Base-by-base conservation (phyloP, 2,888 invertebrate species). In the Alentia gelatinosa region DNA sequence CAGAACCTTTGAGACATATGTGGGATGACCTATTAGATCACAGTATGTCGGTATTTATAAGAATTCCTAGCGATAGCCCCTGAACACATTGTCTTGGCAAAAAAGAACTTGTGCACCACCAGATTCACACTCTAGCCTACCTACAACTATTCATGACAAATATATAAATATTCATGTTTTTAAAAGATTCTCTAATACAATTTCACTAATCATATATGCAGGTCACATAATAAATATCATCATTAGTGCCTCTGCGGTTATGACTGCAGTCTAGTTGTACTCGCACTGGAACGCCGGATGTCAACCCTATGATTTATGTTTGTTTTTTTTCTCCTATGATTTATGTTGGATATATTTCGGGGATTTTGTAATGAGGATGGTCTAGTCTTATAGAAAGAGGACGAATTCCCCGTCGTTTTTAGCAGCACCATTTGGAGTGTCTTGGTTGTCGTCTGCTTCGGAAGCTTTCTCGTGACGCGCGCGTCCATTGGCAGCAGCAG, bases 361-460 rank as follows among this genome's bases (percentile, higher is more conserved):
- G n/a, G n/a, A n/a, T n/a, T n/a, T n/a, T n/a, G n/a, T n/a, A n/a
- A n/a, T n/a, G n/a, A n/a, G n/a, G n/a, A n/a, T n/a, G n/a, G n/a
- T n/a, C 12, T 68, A 30, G 12, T 68, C 30, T 79, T 79, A 86
- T 12, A 86, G 86, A n/a, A 86, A 86, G 1, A 86, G 47, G 35
- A 86, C 86, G 23, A 86, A 86, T 86, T 86, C 86, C 26, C 86
- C 50, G 5, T 86, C 86, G 7, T 40, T 86, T 23, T 86, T 86
- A 30, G 86, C 86, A 47, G 86, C 86, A 86, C 86, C 86, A 47
- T 86, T 86, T 9, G 42, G 47, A 42, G 47, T 86, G 42, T 86
- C 86, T n/a, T 26, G 42, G 26, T 47, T 30, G 42, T 86, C 50
- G 1, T 86, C 86, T 30, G 42, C 26, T 26, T 86, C 86, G 3